Base-by-base conservation (phyloP, 2,888 invertebrate genomes). In the Melanostoma scalare region DNA sequence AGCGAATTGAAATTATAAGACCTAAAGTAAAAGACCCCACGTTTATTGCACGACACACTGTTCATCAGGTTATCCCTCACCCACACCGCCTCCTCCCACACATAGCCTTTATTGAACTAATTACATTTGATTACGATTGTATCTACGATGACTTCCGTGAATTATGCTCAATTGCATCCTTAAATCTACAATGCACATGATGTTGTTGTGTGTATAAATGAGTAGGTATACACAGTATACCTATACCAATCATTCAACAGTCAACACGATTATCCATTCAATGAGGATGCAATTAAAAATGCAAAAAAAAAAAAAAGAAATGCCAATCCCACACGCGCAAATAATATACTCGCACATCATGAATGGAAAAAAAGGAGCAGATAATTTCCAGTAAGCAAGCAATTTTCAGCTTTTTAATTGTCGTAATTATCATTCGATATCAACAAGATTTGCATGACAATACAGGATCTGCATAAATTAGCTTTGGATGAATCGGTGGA, bases 371-470 rank as follows among this genome's bases (percentile, higher is more conserved):
- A 55, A 58, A 40, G 20, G 44, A 65, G 5, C 36, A 10, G 79
- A 84, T 79, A 75, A 71, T 79, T 75, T 79, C 60, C 84, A 75
- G 84, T 84, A 84, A 84, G 84, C 79, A 71, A 75, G 84, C 71
- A 79, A 84, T 84, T 65, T 84, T 75, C 84, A 84, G 84, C 79
- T 84, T 84, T 79, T 84, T 84, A 84, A 84, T 84, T 79, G 84
- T 79, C 55, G 56, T 74, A 84, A 84, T 84, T 84, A 84, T 84
- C 79, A 78, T 74, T 75, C 71, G 86, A 77, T 82, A 87, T 86
- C 86, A 87, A 87, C 86, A 87, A 84, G 81, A 87, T 87, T 86
- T 86, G 69, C 81, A 86, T 87, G 82, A 87, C 85, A 86, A 87
- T 85, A 78, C 63, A 85, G 77, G 85, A 86, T 86, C 60, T 81